These are phyloP conservation scores for Leuciscus waleckii DNA, from an alignment of 2,797 vertebrate genomes.

Conservation along the genomic window DNA sequence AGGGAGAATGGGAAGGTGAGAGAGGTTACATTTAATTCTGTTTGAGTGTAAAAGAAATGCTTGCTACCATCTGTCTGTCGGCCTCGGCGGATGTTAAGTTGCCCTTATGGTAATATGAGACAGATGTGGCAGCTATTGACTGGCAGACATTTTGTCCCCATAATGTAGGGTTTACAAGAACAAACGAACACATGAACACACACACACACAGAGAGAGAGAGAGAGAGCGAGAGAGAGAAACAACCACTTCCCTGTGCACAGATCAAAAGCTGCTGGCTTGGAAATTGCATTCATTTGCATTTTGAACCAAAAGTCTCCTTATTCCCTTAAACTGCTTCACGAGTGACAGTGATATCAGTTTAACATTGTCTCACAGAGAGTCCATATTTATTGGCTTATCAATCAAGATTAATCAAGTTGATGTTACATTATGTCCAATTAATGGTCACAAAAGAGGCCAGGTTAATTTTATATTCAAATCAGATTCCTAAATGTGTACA, in stretches of 20 bases:
- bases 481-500: slow-evolving; percentile 44
- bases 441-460: slow-evolving; percentile 21
- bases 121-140: slow-evolving; percentile 55
- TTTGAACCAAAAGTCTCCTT: slow-evolving; percentile 41
- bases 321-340: slow-evolving; percentile 8
- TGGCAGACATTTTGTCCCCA: not conserved
- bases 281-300: slow-evolving; percentile 33
- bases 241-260: slow-evolving; percentile 24
- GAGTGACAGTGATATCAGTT: not conserved
- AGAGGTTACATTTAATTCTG: slow-evolving; percentile 29
- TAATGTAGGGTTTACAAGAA: no score
- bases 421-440: slow-evolving; percentile 28
- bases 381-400: slow-evolving; percentile 8
- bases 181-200: not conserved
- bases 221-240: not conserved
- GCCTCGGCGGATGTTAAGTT: slow-evolving; percentile 40
- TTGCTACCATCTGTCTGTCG: slow-evolving; percentile 35
- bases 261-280: slow-evolving; percentile 33
- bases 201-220: not conserved
- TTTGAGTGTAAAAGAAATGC: slow-evolving; percentile 38
- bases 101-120: slow-evolving; percentile 50
- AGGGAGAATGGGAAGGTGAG: slow-evolving; percentile 12
- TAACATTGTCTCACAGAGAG: not conserved
- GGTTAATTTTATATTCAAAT: slow-evolving; percentile 19
- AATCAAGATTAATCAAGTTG: slow-evolving; percentile 32